Evolutionary conservation across 2,888 invertebrate species (phyloP), one percentile per base, ranked within the genome.

Genomic region (Allacma fusca): DNA sequence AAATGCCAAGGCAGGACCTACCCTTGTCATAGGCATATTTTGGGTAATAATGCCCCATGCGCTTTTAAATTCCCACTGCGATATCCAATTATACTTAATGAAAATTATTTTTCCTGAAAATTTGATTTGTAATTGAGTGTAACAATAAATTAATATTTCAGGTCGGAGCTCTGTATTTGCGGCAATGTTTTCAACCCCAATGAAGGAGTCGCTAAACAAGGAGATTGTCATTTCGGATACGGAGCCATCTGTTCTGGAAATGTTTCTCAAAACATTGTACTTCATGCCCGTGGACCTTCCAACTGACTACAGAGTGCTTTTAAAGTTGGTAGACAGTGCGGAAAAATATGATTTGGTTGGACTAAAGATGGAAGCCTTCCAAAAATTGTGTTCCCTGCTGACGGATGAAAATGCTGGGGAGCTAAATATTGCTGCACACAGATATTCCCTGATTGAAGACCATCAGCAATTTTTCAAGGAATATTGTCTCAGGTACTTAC

Each of bases 131-230:
- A n/a, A n/a, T n/a, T n/a, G n/a, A n/a, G n/a, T n/a, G n/a, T n/a
- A n/a, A n/a, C n/a, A n/a, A n/a, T n/a, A n/a, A n/a, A n/a, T n/a
- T n/a, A n/a, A n/a, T n/a, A n/a, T n/a, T n/a, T n/a, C n/a, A 34
- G 68, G 21, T 21, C 68, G n/a, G 23, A 68, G 68, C 34, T 21
- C 68, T 1, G 68, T 68, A 7, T 68, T 68, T 40, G 12, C 9
- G 1, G 19, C 4, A 16, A 40, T 68, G 68, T 21, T 68, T 1
- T 13, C 34, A 12, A 21, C 40, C n/a, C 19, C 40, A 4, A 68
- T 68, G 68, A 40, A 2, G 19, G 68, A 68, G n/a, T 9, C 68
- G 0, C 1, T 40, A 19, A 1, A 5, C n/a, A 68, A 40, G 2
- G n/a, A 21, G 21, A 68, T 68, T n/a, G 21, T n/a, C 1, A n/a